Percentiles rank a stretch among this genome's conserved stretches.
These are phyloP conservation scores for Trinorchestia longiramus DNA, from an alignment of 1,140 invertebrate genomes.

Conservation along the genomic window DNA sequence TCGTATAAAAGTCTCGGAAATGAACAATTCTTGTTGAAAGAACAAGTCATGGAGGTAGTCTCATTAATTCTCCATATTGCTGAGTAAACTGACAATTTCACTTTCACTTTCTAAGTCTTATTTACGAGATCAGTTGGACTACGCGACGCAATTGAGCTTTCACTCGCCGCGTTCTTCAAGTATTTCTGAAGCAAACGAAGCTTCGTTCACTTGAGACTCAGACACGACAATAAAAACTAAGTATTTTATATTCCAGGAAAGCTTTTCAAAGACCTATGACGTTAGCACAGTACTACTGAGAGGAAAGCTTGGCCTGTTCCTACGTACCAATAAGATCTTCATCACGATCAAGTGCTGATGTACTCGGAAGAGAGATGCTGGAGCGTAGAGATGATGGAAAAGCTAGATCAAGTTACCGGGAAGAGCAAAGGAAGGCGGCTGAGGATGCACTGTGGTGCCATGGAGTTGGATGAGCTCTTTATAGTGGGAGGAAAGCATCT, in stretches of 20 bases:
- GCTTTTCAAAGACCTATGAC: not conserved
- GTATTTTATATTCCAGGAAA: not conserved
- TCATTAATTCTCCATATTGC: not conserved
- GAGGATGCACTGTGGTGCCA: slow-evolving; percentile 5
- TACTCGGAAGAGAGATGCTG: not conserved
- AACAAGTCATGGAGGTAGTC: not conserved
- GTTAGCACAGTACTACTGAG: not conserved
- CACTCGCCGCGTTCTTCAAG: not conserved
- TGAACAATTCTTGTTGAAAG: not conserved
- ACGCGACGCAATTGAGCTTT: not conserved
- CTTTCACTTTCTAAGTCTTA: not conserved
- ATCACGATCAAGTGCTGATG: slow-evolving; percentile 6
- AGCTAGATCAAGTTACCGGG: slow-evolving; percentile 2
- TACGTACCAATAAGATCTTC: slow-evolving; percentile 46
- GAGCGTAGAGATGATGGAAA: not conserved
- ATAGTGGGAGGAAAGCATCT: slow-evolving; percentile 31
- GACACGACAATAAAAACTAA: not conserved
- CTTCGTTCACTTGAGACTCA: not conserved
- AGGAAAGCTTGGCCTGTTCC: not conserved
- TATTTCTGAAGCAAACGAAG: not conserved
- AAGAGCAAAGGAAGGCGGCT: slow-evolving; percentile 25
- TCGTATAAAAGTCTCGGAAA: not conserved
- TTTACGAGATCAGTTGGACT: not conserved
- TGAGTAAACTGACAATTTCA: not conserved
- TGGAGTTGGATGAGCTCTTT: slow-evolving; percentile 7